A percentile compares a stretch with the other conserved stretches of the same genome.
These are phyloP conservation scores for Bibio marci DNA, from an alignment of 2,888 invertebrate species.

Conservation along the genomic window DNA sequence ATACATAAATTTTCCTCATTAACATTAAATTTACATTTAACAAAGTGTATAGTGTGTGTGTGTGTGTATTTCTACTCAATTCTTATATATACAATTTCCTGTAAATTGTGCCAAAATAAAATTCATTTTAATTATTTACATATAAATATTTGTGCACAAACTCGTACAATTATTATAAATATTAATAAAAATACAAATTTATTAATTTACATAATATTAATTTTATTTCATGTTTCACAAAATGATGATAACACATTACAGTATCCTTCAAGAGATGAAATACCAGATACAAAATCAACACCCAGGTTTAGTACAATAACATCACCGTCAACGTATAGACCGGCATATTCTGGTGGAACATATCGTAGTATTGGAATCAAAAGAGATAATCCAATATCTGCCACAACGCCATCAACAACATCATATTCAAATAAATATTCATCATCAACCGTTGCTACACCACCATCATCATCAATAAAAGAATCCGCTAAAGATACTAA, in stretches of 20 bases:
- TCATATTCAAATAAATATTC: slow-evolving; percentile 22
- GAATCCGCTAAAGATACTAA: neutral
- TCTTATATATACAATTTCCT: too few species aligned
- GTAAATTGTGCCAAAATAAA: too few species aligned
- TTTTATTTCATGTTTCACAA: neutral
- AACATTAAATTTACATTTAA: too few species aligned
- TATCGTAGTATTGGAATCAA: slow-evolving; percentile 22
- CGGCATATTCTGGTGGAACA: slow-evolving; percentile 28
- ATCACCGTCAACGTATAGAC: slow-evolving; percentile 25
- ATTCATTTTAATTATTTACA: too few species aligned
- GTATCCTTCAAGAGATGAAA: slow-evolving; percentile 24
- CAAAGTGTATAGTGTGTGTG: too few species aligned
- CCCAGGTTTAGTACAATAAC: slow-evolving; percentile 16
- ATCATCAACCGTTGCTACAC: slow-evolving; percentile 13
- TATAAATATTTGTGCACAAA: too few species aligned
- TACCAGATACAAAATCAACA: slow-evolving; percentile 7
- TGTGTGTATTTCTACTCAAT: too few species aligned
- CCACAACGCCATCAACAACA: slow-evolving; percentile 14
- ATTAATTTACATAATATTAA: neutral
- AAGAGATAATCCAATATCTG: slow-evolving; percentile 17
- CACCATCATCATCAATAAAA: neutral
- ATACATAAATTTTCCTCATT: too few species aligned
- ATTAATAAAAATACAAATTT: too few species aligned
- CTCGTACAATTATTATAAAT: too few species aligned
- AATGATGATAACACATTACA: too few species aligned